Percentiles rank a stretch among this genome's conserved stretches.
Evolutionary conservation across 1,140 invertebrate genomes (phyloP).

Genomic region (Galleria mellonella): DNA sequence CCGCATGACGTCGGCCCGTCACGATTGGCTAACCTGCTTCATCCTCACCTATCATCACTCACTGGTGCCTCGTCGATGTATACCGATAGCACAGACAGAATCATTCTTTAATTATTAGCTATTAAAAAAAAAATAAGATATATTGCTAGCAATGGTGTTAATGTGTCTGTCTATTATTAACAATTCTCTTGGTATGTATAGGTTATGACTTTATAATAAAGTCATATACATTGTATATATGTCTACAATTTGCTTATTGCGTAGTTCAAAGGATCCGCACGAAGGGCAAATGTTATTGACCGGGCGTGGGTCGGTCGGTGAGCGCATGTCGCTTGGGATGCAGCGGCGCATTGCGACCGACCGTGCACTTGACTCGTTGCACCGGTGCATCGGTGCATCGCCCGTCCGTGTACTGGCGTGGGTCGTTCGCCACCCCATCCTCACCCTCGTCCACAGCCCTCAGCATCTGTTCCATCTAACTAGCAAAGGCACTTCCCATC

Average conservation of each 20-base stretch:
- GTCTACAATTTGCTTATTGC: neutral
- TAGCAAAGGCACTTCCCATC: slow-evolving; percentile 3
- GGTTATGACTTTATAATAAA: too few relatives aligned
- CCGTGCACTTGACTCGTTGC: slow-evolving; percentile 56
- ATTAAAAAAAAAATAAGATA: too few relatives aligned
- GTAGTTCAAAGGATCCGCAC: slow-evolving; percentile 7
- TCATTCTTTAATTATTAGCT: too few relatives aligned
- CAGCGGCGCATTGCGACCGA: slow-evolving; percentile 43
- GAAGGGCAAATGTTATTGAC: slow-evolving; percentile 44
- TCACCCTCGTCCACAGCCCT: slow-evolving; percentile 10
- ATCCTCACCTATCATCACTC: too few relatives aligned
- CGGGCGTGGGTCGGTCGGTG: slow-evolving; percentile 20
- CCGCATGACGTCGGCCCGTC: too few relatives aligned
- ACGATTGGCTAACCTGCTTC: too few relatives aligned
- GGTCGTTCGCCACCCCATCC: slow-evolving; percentile 12
- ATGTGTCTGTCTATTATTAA: too few relatives aligned
- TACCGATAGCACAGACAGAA: too few relatives aligned
- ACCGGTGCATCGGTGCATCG: slow-evolving; percentile 42
- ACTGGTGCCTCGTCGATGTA: too few relatives aligned
- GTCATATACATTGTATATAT: too few relatives aligned
- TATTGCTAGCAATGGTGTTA: too few relatives aligned
- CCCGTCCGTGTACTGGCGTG: slow-evolving; percentile 27
- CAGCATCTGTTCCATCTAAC: slow-evolving; percentile 23
- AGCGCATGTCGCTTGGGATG: slow-evolving; percentile 40
- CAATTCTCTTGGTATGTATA: too few relatives aligned